These are phyloP conservation scores for Lycocerus yunnanus DNA, from an alignment of 2,888 invertebrate genomes.

Conservation along the genomic window DNA sequence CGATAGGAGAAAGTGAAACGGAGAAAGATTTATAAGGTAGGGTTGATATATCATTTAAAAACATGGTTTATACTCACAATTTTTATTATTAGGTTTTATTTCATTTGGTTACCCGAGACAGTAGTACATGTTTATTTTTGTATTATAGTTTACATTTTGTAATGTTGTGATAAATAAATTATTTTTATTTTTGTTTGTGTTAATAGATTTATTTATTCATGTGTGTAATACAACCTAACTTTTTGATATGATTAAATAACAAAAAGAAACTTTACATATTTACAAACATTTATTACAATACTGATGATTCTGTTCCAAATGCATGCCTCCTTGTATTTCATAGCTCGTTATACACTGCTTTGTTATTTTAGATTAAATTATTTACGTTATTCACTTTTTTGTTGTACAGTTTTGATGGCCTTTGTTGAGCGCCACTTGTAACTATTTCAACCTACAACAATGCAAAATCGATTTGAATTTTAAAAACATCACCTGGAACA, in stretches of 20 bases:
- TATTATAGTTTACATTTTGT: not conserved
- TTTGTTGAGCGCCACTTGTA: too few species aligned
- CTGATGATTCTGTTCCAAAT: not conserved
- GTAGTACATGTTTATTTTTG: not conserved
- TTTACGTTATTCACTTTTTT: not conserved
- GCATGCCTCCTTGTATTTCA: not conserved
- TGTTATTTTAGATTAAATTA: not conserved
- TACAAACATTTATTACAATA: not conserved
- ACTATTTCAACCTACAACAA: too few species aligned
- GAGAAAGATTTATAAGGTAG: conserved; percentile 22
- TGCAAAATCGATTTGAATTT: not conserved
- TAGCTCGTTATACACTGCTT: too few species aligned
- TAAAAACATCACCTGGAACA: not conserved
- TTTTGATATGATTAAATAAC: not conserved
- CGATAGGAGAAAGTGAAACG: conserved; percentile 16
- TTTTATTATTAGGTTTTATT: conserved; percentile 3
- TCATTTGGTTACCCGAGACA: not conserved
- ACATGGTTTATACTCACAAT: conserved; percentile 1
- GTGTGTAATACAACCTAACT: not conserved
- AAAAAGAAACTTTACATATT: not conserved
- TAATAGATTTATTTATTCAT: not conserved
- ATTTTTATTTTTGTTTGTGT: not conserved
- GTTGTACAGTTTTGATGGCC: too few species aligned
- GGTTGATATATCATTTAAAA: conserved; percentile 15
- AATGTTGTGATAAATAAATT: not conserved